Evolutionary conservation across 2,888 invertebrate species (phyloP).

Genomic region (Thymelicus lineola): DNA sequence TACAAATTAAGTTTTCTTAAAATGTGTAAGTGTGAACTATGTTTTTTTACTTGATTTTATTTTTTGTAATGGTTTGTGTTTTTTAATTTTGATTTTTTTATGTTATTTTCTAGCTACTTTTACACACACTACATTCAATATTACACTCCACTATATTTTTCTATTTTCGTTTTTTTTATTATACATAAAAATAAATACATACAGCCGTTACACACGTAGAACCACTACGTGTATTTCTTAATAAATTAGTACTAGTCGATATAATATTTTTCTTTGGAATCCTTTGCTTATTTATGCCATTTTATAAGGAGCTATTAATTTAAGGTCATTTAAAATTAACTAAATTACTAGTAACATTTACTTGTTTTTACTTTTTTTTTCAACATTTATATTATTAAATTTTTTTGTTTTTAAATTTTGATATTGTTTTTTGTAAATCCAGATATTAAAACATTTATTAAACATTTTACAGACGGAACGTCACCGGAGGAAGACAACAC

Average conservation of each 20-base stretch:
- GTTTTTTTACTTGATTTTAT: background rate
- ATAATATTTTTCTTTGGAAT: too few relatives aligned
- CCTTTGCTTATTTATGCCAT: too few relatives aligned
- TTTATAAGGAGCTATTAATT: too few relatives aligned
- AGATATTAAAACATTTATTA: background rate
- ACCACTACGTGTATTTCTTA: too few relatives aligned
- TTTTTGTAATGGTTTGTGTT: background rate
- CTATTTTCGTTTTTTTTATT: background rate
- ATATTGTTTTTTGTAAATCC: background rate
- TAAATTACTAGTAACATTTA: too few relatives aligned
- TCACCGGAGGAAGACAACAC: conserved; percentile 73
- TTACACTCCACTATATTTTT: background rate
- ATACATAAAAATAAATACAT: too few relatives aligned
- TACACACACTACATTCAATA: background rate
- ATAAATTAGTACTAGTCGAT: too few relatives aligned
- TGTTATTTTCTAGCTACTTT: background rate
- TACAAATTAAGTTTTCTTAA: background rate
- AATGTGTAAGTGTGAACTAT: background rate
- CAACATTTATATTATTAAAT: conserved; percentile 11
- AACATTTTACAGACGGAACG: conserved; percentile 60
- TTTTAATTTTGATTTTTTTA: conserved; percentile 3
- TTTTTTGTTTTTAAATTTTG: conserved; percentile 29
- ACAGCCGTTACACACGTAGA: too few relatives aligned
- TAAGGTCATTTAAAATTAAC: too few relatives aligned
- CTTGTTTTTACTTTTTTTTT: too few relatives aligned